A percentile compares a stretch with the other conserved stretches of the same genome.
Conservation (phyloP, 2,888 invertebrate species). For the Microplitis deprimator region DNA sequence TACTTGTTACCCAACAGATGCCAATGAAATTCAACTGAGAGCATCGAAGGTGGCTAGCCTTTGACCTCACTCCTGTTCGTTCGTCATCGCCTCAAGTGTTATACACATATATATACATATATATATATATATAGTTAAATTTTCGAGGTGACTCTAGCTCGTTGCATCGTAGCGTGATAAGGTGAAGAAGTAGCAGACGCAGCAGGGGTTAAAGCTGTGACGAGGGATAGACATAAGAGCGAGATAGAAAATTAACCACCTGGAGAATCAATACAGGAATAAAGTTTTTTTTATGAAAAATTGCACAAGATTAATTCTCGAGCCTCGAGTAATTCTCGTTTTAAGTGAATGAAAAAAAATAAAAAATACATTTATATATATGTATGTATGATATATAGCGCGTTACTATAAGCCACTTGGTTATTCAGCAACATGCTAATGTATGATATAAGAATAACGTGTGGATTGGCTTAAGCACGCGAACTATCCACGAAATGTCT, state of each 20-base stretch:
- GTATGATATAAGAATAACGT: slow-evolving; percentile 3
- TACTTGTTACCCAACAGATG: slow-evolving; percentile 6
- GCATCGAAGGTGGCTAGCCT: slow-evolving; percentile 29
- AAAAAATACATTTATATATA: slow-evolving; percentile 18
- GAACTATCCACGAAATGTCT: slow-evolving; percentile 22
- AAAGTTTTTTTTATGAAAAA: slow-evolving; percentile 18
- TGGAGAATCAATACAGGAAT: slow-evolving; percentile 45
- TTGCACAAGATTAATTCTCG: not conserved
- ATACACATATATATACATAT: not conserved
- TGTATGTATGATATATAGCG: not conserved
- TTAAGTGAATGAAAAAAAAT: slow-evolving; percentile 31
- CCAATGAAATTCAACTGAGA: slow-evolving; percentile 24
- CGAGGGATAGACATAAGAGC: slow-evolving; percentile 19
- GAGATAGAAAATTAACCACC: slow-evolving; percentile 34
- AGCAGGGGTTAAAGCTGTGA: slow-evolving; percentile 26
- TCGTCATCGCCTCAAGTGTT: slow-evolving; percentile 26
- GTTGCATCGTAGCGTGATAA: slow-evolving; percentile 8
- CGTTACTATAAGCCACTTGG: slow-evolving; percentile 12
- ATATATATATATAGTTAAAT: slow-evolving; percentile 10
- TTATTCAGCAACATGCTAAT: slow-evolving; percentile 33
- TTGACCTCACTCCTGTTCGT: slow-evolving; percentile 24
- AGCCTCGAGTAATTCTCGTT: not conserved
- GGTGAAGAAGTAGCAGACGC: slow-evolving; percentile 23
- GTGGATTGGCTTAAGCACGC: slow-evolving; percentile 25
- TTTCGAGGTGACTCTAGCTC: slow-evolving; percentile 12